phyloP scores from a whole-genome alignment of 2,888 invertebrate genomes.

The Neoascia interrupta region DNA sequence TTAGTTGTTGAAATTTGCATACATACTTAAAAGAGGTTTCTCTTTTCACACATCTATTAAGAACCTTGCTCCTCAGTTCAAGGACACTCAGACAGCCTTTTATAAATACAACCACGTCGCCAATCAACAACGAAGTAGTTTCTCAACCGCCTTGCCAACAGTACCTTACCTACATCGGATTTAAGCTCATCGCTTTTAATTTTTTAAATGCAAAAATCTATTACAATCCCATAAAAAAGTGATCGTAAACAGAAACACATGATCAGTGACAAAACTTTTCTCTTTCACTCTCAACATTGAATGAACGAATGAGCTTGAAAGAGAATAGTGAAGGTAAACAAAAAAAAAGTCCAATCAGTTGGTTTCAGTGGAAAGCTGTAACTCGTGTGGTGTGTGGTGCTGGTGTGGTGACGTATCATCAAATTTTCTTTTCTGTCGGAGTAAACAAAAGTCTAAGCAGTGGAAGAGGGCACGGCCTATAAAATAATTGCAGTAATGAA shows the following conservation, averaged over 20 bases:
- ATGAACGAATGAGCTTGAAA: slow-evolving; percentile 11
- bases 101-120: slow-evolving; percentile 19
- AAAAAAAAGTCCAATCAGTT: slow-evolving; percentile 45
- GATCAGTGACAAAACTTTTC: slow-evolving; percentile 26
- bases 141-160: neutral
- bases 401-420: slow-evolving; percentile 31
- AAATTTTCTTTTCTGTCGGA: slow-evolving; percentile 11
- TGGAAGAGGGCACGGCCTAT: slow-evolving; percentile 8
- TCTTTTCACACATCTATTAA: slow-evolving; percentile 55
- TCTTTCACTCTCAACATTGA: slow-evolving; percentile 13
- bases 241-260: slow-evolving; percentile 28
- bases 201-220: slow-evolving; percentile 15
- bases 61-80: slow-evolving; percentile 8
- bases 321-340: slow-evolving; percentile 43
- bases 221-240: slow-evolving; percentile 10
- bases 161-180: neutral
- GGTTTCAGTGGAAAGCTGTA: slow-evolving; percentile 25
- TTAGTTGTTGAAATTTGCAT: slow-evolving; percentile 30
- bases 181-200: neutral
- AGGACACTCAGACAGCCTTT: slow-evolving; percentile 22
- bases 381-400: slow-evolving; percentile 29
- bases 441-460: slow-evolving; percentile 17
- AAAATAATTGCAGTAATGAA: neutral
- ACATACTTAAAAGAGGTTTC: slow-evolving; percentile 34
- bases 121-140: neutral